Percentiles rank a stretch among this genome's conserved stretches.
phyloP scores from a whole-genome alignment of 2,888 invertebrate genomes.

The Acronicta leporina region DNA sequence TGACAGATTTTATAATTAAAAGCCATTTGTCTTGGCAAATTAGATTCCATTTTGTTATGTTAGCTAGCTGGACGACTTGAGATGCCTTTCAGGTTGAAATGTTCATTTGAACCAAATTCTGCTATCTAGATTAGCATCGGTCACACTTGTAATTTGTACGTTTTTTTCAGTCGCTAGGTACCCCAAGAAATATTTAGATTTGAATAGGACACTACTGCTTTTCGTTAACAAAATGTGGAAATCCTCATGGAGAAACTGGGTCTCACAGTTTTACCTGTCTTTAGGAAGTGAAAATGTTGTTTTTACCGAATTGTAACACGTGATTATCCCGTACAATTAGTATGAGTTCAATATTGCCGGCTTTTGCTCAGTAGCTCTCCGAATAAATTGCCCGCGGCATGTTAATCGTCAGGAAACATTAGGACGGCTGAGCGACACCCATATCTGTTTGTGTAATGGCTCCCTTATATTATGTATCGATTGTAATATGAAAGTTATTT shows the following conservation, averaged over 20 bases:
- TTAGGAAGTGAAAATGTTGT: too few species aligned
- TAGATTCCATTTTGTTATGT: constrained; percentile 43
- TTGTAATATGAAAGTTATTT: constrained; percentile 41
- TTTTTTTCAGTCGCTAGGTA: background rate
- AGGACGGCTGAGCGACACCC: constrained; percentile 16
- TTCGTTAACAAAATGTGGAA: too few species aligned
- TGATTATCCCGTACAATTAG: too few species aligned
- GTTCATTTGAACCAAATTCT: constrained; percentile 2
- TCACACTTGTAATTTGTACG: too few species aligned
- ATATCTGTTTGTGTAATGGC: constrained; percentile 34
- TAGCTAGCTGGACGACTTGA: constrained; percentile 17
- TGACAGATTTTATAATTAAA: constrained; percentile 61
- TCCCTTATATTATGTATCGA: constrained; percentile 21
- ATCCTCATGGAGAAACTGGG: too few species aligned
- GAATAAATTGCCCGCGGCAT: constrained; percentile 20
- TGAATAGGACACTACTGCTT: too few species aligned
- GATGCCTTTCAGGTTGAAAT: constrained; percentile 20
- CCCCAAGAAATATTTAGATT: too few species aligned
- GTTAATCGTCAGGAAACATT: constrained; percentile 39
- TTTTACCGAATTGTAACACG: too few species aligned
- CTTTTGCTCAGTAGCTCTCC: background rate
- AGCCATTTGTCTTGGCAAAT: constrained; percentile 55
- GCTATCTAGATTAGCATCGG: background rate
- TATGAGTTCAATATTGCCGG: constrained; percentile 3
- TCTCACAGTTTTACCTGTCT: too few species aligned